A percentile compares a stretch with the other conserved stretches of the same genome.
Evolutionary conservation across 64 coral and sea anemone species (phyloP).

Genomic region (Astreopora myriophthalma): DNA sequence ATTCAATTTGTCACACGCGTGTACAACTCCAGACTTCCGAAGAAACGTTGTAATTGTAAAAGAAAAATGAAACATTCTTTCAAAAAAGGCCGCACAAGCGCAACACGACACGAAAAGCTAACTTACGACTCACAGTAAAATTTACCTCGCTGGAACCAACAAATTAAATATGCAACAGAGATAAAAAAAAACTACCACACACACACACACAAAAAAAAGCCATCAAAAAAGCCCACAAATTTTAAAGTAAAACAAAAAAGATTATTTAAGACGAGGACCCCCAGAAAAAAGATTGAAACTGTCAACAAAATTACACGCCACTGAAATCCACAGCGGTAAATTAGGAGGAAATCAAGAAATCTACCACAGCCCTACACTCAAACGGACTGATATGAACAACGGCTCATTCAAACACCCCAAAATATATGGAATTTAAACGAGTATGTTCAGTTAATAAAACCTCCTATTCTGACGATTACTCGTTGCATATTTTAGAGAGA

Average conservation of each 20-base stretch:
- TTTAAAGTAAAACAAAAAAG: not conserved
- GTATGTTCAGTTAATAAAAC: not conserved
- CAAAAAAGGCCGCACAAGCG: no score
- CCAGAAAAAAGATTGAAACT: not conserved
- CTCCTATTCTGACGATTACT: not conserved
- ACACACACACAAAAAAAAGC: no score
- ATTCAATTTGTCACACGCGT: no score
- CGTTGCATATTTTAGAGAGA: not conserved
- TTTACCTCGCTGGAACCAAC: no score
- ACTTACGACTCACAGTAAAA: no score
- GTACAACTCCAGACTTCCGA: no score
- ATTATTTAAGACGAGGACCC: not conserved
- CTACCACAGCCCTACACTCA: not conserved
- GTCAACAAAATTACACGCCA: not conserved
- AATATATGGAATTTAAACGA: not conserved
- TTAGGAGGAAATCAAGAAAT: not conserved
- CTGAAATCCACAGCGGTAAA: not conserved
- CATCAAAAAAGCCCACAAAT: no score
- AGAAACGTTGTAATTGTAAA: no score
- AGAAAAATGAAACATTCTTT: no score
- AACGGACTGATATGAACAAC: not conserved
- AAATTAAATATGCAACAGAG: no score
- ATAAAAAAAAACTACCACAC: no score
- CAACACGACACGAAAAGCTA: no score
- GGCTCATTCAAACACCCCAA: not conserved